A percentile compares a stretch with the other conserved stretches of the same genome.
Conservation (phyloP, 1,140 invertebrate genomes). For the Drosophila carrolli region DNA sequence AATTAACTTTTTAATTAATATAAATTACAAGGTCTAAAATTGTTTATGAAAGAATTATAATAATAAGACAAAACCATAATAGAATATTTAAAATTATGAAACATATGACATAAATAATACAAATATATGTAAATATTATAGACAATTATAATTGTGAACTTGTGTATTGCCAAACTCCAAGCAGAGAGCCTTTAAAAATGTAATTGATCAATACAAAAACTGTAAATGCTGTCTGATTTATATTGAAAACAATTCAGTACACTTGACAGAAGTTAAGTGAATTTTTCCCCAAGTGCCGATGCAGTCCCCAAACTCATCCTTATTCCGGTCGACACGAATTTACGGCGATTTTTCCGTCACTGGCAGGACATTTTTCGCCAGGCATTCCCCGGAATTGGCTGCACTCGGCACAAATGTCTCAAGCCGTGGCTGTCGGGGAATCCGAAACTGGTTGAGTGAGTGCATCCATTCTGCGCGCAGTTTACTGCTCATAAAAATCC, state of each 20-base stretch:
- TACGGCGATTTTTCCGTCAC: conserved; percentile 70
- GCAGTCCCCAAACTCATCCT: conserved; percentile 21
- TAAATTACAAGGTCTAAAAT: too few species aligned
- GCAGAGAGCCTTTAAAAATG: too few species aligned
- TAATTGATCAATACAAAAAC: too few species aligned
- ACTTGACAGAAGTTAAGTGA: not conserved
- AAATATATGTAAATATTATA: too few species aligned
- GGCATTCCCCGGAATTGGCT: conserved; percentile 39
- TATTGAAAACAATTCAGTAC: not conserved
- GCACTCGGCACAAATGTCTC: conserved; percentile 31
- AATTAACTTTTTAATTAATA: too few species aligned
- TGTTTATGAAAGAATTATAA: too few species aligned
- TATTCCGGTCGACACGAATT: conserved; percentile 54
- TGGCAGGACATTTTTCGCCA: conserved; percentile 49
- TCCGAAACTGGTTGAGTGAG: conserved; percentile 17
- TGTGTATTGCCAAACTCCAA: too few species aligned
- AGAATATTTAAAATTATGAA: too few species aligned
- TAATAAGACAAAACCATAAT: too few species aligned
- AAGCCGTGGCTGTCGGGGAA: conserved; percentile 36
- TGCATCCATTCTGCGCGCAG: conserved; percentile 68
- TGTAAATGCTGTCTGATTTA: not conserved
- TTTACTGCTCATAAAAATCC: conserved; percentile 84
- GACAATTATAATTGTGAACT: too few species aligned
- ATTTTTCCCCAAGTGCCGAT: not conserved
- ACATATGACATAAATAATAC: too few species aligned